These are phyloP conservation scores for Lamellibrachia columna DNA, from an alignment of 2,888 invertebrate species.

Conservation along the genomic window DNA sequence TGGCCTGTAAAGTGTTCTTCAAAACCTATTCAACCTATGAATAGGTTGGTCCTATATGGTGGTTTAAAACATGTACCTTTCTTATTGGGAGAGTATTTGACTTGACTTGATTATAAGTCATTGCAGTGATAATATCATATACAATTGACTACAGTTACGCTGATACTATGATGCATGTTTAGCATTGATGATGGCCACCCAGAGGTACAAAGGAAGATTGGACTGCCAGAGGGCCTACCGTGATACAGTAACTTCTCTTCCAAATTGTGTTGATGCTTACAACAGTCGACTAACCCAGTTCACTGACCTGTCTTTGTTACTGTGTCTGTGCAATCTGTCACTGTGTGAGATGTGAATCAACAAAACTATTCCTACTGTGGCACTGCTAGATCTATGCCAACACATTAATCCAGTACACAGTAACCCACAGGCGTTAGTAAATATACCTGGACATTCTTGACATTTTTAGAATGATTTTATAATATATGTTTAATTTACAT, in stretches of 20 bases:
- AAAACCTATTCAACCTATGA: too few relatives aligned
- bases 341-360: not conserved
- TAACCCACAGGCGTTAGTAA: not conserved
- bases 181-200: not conserved
- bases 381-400: not conserved
- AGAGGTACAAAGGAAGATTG: not conserved
- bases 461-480: not conserved
- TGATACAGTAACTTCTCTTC: not conserved
- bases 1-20: too few relatives aligned
- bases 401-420: not conserved
- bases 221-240: not conserved
- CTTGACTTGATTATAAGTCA: not conserved
- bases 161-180: not conserved
- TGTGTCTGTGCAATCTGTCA: not conserved
- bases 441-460: not conserved
- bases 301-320: not conserved
- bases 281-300: not conserved
- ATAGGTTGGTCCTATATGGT: not conserved
- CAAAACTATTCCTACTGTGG: not conserved
- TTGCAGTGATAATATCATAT: not conserved
- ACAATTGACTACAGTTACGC: not conserved
- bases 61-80: not conserved
- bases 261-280: not conserved
- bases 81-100: not conserved
- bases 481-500: not conserved